Evolutionary conservation across 2,113 vertebrate species (phyloP).

Genomic region (Syngnathus floridae): DNA sequence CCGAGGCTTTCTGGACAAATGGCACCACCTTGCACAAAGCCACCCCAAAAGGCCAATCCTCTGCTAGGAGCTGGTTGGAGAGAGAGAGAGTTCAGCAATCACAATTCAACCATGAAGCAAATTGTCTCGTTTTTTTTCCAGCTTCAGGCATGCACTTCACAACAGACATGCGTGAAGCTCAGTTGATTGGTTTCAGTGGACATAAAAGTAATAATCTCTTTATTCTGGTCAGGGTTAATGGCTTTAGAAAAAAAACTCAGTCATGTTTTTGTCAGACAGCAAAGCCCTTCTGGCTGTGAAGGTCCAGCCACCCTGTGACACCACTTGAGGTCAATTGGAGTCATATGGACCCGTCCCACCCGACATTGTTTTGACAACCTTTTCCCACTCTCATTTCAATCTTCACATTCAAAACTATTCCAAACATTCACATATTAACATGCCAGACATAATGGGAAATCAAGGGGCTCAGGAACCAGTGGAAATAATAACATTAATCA

Average conservation of each 20-base stretch:
- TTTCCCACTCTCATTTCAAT: slow-evolving; percentile 43
- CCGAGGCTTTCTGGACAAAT: slow-evolving; percentile 94
- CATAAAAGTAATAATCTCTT: background rate
- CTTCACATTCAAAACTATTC: slow-evolving; percentile 9
- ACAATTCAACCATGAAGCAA: slow-evolving; percentile 16
- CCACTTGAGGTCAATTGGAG: slow-evolving; percentile 29
- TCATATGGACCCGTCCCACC: slow-evolving; percentile 51
- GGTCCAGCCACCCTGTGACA: background rate
- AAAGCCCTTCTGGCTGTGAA: background rate
- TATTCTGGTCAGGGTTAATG: background rate
- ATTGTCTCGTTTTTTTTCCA: slow-evolving; percentile 6
- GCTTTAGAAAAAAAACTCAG: background rate
- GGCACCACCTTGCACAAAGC: slow-evolving; percentile 92
- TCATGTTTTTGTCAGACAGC: slow-evolving; percentile 5
- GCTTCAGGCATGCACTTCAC: slow-evolving; percentile 7
- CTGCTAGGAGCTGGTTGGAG: slow-evolving; percentile 77
- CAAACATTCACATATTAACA: slow-evolving; percentile 40
- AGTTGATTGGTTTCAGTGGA: slow-evolving; percentile 8
- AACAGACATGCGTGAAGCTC: slow-evolving; percentile 19
- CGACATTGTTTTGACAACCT: slow-evolving; percentile 37
- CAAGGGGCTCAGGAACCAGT: slow-evolving; percentile 29
- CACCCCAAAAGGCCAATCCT: slow-evolving; percentile 92
- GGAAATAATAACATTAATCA: slow-evolving; percentile 36
- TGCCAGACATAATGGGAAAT: slow-evolving; percentile 40
- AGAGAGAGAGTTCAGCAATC: slow-evolving; percentile 15